A percentile compares a stretch with the other conserved stretches of the same genome.
Evolutionary conservation across 2,113 vertebrate species (phyloP).

Genomic region (Sinocyclocheilus rhinocerous): DNA sequence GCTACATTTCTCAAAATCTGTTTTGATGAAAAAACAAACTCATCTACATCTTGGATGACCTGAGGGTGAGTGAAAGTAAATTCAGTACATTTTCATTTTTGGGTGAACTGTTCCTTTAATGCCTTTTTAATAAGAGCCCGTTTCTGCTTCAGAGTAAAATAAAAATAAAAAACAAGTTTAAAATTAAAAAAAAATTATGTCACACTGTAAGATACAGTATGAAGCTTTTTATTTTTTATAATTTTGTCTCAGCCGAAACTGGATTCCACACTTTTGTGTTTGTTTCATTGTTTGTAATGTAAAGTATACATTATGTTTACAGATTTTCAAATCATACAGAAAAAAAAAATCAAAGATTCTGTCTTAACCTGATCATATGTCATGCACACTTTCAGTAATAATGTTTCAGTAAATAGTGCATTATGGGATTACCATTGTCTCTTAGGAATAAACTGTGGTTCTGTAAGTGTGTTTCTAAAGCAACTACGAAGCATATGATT

Average conservation of each 20-base stretch:
- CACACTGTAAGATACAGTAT: background rate
- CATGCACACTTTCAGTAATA: background rate
- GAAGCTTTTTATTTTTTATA: background rate
- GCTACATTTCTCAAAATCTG: too few relatives aligned
- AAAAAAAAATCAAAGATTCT: background rate
- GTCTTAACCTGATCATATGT: background rate
- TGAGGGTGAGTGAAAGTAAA: too few relatives aligned
- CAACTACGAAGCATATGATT: constrained; percentile 1
- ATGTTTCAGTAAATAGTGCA: constrained; percentile 1
- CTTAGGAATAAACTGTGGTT: background rate
- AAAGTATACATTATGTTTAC: background rate
- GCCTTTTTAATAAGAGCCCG: background rate
- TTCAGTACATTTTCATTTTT: too few relatives aligned
- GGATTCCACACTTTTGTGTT: background rate
- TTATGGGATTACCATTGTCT: constrained; percentile 22
- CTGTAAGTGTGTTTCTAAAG: background rate
- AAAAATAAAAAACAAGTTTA: background rate
- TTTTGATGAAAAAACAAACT: too few relatives aligned
- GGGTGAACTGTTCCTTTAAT: background rate
- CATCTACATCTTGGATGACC: too few relatives aligned
- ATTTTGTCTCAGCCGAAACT: background rate
- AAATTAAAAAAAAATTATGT: background rate
- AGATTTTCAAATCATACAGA: background rate
- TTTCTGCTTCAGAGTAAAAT: background rate
- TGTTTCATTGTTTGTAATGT: background rate